Evolutionary conservation across 2,113 vertebrate genomes (phyloP).

Genomic region (Actenoides hombroni): DNA sequence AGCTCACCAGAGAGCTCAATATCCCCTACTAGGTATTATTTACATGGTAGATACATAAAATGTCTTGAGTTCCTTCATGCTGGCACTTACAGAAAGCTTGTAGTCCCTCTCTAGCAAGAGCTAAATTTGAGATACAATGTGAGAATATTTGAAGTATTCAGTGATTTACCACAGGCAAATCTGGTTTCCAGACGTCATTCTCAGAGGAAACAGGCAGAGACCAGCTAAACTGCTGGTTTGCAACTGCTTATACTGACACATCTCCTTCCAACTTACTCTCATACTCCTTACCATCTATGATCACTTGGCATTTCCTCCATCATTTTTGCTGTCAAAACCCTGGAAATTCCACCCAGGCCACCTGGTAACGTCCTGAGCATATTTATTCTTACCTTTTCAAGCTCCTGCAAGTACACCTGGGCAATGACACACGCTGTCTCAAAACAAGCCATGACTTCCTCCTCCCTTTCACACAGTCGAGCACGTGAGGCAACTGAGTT

Average conservation of each 20-base stretch:
- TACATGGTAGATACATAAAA: neutral
- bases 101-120: neutral
- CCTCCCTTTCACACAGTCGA: conserved; percentile 89
- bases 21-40: neutral
- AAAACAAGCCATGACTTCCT: conserved; percentile 90
- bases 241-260: neutral
- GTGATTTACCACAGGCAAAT: neutral
- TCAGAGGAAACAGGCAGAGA: neutral
- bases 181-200: neutral
- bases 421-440: conserved; percentile 87
- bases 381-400: conserved; percentile 86
- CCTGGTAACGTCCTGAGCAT: neutral
- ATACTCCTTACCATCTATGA: neutral
- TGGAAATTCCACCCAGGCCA: neutral
- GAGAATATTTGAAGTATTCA: neutral
- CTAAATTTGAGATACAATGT: neutral
- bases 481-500: conserved; percentile 85
- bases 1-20: accelerated
- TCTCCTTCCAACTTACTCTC: neutral
- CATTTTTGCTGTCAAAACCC: neutral
- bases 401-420: conserved; percentile 90
- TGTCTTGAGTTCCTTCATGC: neutral
- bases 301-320: neutral
- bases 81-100: neutral
- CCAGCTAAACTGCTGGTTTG: neutral